Evolutionary conservation across 2,888 invertebrate genomes (phyloP), one percentile per base, ranked within the genome.

Genomic region (Octonoba sinensis): DNA sequence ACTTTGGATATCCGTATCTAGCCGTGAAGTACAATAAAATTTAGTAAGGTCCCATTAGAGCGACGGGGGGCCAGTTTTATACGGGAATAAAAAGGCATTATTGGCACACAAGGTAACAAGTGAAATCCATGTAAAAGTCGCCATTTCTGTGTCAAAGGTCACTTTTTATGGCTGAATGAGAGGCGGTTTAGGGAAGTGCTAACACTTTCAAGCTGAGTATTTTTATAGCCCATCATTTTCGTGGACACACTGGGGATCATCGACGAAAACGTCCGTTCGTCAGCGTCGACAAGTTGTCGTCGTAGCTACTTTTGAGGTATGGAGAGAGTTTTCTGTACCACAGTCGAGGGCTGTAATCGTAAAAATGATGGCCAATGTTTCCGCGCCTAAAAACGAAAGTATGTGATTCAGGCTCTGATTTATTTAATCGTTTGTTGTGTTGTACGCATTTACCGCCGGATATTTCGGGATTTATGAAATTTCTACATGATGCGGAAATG

Each of bases 161-260:
- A 81, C 59, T 73, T 81, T 81, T 81, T 81, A 81, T 81, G 54
- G 69, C n/a, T 49, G 56, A 56, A 81, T 81, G 74, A 81, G 67
- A 56, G 73, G 49, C 79, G 79, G 74, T 81, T 81, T 81, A 73
- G 79, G 67, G 62, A 81, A 81, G 79, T 69, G 69, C 73, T 56
- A 81, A 81, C 79, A 81, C 79, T 81, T 81, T 73, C 67, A 69
- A 81, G 57, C 79, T 69, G 62, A 46, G 47, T 62, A 56, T 62
- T 81, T 81, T 81, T 81, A 81, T 81, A 69, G 72, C 56, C 79
- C 79, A 81, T 69, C 73, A 81, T 81, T 81, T 66, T 69, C 59
- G 67, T 67, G 62, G 69, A 36, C 69, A 24, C 64, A 56, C 27
- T n/a, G 60, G 51, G 60, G 59, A 36, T 36, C 36, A 36, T 44